phyloP scores from a whole-genome alignment of 2,113 vertebrate species.

The Morone saxatilis region DNA sequence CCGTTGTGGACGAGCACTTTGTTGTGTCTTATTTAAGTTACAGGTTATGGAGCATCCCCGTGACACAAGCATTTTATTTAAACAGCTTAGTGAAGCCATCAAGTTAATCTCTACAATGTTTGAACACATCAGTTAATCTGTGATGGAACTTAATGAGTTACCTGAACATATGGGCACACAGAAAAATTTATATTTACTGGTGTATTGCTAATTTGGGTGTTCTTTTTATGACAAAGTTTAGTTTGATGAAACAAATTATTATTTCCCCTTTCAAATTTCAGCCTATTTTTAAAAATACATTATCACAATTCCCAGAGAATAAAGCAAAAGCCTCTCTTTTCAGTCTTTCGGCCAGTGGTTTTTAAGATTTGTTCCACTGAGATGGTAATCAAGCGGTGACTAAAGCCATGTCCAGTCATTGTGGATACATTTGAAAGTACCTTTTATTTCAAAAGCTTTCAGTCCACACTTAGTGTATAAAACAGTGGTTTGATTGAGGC shows the following conservation, averaged over 20 bases:
- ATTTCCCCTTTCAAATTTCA: neutral
- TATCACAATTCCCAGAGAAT: neutral
- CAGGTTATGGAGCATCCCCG: too few species aligned
- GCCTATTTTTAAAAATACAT: neutral
- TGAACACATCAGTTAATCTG: neutral
- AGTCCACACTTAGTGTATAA: neutral
- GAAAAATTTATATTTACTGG: neutral
- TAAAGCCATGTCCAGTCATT: neutral
- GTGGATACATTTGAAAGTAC: neutral
- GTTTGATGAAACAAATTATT: conserved; percentile 8
- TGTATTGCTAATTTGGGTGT: neutral
- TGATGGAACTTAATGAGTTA: neutral
- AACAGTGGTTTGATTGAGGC: neutral
- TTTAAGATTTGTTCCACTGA: neutral
- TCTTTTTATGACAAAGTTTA: conserved; percentile 7
- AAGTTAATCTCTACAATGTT: neutral
- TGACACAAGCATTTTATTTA: neutral
- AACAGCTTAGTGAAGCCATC: neutral
- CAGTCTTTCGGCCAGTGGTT: neutral
- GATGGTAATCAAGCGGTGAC: neutral
- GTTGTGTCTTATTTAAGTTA: neutral
- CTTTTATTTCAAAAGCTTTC: conserved; percentile 12
- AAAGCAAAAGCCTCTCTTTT: conserved; percentile 1
- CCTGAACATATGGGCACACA: too few species aligned
- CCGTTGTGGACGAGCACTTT: too few species aligned